phyloP scores from a whole-genome alignment of 2,888 invertebrate species.

The Leptinotarsa juncta region DNA sequence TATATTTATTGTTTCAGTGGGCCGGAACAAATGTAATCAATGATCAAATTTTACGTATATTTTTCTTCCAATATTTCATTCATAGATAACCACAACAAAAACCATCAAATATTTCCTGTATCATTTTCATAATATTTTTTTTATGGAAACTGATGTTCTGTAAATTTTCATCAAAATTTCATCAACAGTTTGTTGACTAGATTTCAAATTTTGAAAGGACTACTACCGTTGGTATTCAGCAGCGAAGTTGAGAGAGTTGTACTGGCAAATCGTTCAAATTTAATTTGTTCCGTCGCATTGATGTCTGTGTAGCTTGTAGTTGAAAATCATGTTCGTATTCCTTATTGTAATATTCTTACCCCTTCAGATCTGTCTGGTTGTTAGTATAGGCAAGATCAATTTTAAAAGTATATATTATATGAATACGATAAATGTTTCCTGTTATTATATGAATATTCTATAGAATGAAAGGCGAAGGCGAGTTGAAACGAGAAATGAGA shows the following conservation, averaged over 20 bases:
- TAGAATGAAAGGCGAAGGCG: slow-evolving; percentile 60
- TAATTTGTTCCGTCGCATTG: slow-evolving; percentile 51
- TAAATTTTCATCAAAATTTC: neutral
- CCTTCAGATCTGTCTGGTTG: slow-evolving; percentile 65
- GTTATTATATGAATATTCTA: slow-evolving; percentile 67
- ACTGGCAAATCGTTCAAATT: neutral
- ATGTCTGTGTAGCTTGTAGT: slow-evolving; percentile 64
- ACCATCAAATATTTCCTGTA: neutral
- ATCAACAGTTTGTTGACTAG: no score
- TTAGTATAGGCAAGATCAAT: slow-evolving; percentile 65
- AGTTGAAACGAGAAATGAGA: slow-evolving; percentile 28
- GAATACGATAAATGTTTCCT: slow-evolving; percentile 64
- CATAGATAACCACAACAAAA: neutral
- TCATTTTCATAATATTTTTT: neutral
- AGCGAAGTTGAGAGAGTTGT: neutral
- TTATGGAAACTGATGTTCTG: neutral
- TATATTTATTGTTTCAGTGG: slow-evolving; percentile 49
- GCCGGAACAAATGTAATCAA: slow-evolving; percentile 41
- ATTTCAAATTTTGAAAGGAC: no score
- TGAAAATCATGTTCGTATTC: slow-evolving; percentile 63
- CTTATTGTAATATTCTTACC: slow-evolving; percentile 62
- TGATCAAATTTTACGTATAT: no score
- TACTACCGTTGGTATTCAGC: neutral
- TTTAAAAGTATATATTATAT: slow-evolving; percentile 66
- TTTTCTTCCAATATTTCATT: neutral